Conservation (phyloP, 2,888 invertebrate species). For the Tineola bisselliella region DNA sequence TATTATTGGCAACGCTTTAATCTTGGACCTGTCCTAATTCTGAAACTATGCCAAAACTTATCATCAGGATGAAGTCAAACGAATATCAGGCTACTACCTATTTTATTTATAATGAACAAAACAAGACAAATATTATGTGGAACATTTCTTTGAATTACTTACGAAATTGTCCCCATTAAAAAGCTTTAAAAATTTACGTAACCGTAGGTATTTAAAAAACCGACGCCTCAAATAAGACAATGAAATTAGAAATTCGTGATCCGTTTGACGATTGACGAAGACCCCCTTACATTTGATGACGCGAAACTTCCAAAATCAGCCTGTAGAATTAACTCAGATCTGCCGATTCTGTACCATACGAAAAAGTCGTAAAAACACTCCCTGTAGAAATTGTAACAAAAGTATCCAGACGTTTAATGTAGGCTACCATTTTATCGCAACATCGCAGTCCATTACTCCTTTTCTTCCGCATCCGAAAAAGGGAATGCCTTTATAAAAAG, state of each 20-base stretch:
- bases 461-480: not conserved
- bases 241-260: not conserved
- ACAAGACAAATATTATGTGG: too few species aligned
- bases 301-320: constrained; percentile 50
- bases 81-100: too few species aligned
- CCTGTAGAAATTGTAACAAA: not conserved
- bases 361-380: constrained; percentile 54
- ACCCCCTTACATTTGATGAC: constrained; percentile 38
- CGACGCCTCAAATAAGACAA: not conserved
- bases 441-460: constrained; percentile 2
- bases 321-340: constrained; percentile 39
- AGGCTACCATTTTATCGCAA: not conserved
- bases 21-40: not conserved
- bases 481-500: not conserved
- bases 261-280: constrained; percentile 36
- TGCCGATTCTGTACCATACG: constrained; percentile 46
- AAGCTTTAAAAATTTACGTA: not conserved
- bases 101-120: too few species aligned
- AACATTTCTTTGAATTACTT: too few species aligned
- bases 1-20: not conserved
- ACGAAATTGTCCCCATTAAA: too few species aligned
- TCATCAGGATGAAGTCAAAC: not conserved
- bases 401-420: not conserved
- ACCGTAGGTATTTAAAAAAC: not conserved
- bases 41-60: not conserved